These are phyloP conservation scores for Styela clava DNA, from an alignment of 23 tunicate species.

Conservation along the genomic window DNA sequence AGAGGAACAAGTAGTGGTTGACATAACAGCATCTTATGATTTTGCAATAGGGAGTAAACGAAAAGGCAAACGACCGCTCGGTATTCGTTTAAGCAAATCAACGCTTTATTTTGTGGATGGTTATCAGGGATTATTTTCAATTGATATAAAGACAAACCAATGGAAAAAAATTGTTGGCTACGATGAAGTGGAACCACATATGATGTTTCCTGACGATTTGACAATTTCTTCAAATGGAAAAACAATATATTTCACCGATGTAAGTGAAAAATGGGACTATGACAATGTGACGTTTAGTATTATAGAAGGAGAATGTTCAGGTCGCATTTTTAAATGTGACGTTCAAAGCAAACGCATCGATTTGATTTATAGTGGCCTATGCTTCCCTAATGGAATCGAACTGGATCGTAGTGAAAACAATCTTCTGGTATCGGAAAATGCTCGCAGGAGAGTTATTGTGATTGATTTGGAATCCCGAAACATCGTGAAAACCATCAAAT, in stretches of 20 bases:
- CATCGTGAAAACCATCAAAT: constrained; percentile 2
- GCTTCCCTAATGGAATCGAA: constrained; percentile 22
- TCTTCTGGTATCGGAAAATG: constrained; percentile 2
- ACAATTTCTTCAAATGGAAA: constrained; percentile 2
- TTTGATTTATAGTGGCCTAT: neutral
- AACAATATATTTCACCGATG: constrained; percentile 19
- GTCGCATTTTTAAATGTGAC: constrained; percentile 3
- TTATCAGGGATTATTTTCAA: constrained; percentile 10
- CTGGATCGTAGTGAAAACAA: neutral
- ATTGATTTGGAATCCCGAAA: neutral
- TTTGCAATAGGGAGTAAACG: neutral
- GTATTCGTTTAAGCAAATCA: neutral
- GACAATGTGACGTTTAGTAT: neutral
- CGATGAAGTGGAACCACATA: neutral
- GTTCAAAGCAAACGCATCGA: neutral
- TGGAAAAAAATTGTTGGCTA: neutral
- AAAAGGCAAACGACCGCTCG: constrained; percentile 9
- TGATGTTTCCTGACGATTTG: constrained; percentile 23
- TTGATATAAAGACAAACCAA: neutral
- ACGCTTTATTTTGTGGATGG: constrained; percentile 5
- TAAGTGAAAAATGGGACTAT: constrained; percentile 2
- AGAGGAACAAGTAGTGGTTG: neutral
- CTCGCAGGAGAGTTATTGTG: neutral
- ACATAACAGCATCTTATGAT: neutral
- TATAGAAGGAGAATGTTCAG: constrained; percentile 1